Evolutionary conservation across 1,140 invertebrate species (phyloP).

Genomic region (Drosophila parabipectinata): DNA sequence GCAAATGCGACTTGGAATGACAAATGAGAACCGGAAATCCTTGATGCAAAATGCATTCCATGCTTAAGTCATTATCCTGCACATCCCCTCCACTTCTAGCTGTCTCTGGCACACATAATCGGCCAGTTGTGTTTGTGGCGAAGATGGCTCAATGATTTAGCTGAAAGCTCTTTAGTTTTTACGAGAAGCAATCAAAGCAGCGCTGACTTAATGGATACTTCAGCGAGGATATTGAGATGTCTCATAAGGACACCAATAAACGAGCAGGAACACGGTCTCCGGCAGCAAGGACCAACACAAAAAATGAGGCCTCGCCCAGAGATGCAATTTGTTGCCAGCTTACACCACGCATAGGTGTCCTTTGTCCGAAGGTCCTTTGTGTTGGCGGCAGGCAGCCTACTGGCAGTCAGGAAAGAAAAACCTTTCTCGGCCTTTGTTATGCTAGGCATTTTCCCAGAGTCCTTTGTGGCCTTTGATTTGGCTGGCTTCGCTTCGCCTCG

Average conservation of each 20-base stretch:
- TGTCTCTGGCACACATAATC: constrained; percentile 29
- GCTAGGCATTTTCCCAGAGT: constrained; percentile 13
- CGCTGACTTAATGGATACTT: constrained; percentile 43
- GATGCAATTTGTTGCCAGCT: constrained; percentile 41
- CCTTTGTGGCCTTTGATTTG: constrained; percentile 49
- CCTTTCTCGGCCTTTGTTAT: constrained; percentile 8
- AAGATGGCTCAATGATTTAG: neutral
- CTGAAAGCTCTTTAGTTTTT: constrained; percentile 57
- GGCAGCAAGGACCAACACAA: constrained; percentile 3
- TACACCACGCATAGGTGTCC: constrained; percentile 37
- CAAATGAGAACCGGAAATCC: constrained; percentile 23
- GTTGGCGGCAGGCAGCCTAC: neutral
- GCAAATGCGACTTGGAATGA: neutral
- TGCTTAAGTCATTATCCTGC: constrained; percentile 7
- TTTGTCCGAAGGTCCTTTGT: constrained; percentile 40
- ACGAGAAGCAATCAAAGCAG: constrained; percentile 64
- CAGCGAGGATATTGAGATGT: constrained; percentile 8
- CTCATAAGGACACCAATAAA: constrained; percentile 46
- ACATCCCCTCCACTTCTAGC: constrained; percentile 8
- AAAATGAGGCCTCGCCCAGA: neutral
- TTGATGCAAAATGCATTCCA: constrained; percentile 27
- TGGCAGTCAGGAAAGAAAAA: neutral
- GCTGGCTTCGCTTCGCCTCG: constrained; percentile 11
- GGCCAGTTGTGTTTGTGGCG: constrained; percentile 7
- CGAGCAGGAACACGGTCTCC: constrained; percentile 12